phyloP scores from a whole-genome alignment of 2,113 vertebrate species.

The Apteryx owenii region DNA sequence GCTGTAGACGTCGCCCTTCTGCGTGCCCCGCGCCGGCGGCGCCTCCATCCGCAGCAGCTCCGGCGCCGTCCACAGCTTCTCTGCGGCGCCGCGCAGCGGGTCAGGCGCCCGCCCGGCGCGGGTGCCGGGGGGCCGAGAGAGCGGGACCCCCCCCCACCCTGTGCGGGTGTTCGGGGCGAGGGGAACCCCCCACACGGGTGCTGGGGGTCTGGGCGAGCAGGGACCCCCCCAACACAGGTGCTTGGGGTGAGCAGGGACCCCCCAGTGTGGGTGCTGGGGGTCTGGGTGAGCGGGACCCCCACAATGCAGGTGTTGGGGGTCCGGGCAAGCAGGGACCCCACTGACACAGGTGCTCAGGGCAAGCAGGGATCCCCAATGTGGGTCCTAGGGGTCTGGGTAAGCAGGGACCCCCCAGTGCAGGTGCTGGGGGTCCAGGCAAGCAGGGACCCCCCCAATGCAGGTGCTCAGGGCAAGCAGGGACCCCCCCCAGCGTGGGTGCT shows the following conservation, averaged over 20 bases:
- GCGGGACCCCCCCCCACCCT: too few relatives aligned
- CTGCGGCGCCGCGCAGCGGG: constrained; percentile 58
- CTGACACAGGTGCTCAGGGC: background rate
- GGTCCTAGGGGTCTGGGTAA: too few relatives aligned
- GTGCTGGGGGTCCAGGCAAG: background rate
- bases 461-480: background rate
- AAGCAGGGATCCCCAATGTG: too few relatives aligned
- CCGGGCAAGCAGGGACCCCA: background rate
- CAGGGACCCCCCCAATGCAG: too few relatives aligned
- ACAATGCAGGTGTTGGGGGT: too few relatives aligned
- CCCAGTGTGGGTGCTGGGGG: too few relatives aligned
- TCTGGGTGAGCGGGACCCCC: background rate
- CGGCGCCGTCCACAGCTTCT: constrained; percentile 89
- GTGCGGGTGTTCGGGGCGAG: too few relatives aligned
- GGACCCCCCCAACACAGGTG: too few relatives aligned
- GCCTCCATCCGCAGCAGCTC: constrained; percentile 84
- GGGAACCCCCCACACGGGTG: too few relatives aligned
- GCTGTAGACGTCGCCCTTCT: constrained; percentile 90
- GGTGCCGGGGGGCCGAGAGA: background rate
- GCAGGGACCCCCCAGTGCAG: background rate
- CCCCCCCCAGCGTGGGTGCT: too few relatives aligned
- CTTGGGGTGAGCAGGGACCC: background rate
- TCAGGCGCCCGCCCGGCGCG: background rate
- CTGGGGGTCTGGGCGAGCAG: too few relatives aligned
- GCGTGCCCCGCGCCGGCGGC: constrained; percentile 76